Evolutionary conservation across 2,113 vertebrate species (phyloP), one percentile per base, ranked within the genome.

Genomic region (Silurus meridionalis): DNA sequence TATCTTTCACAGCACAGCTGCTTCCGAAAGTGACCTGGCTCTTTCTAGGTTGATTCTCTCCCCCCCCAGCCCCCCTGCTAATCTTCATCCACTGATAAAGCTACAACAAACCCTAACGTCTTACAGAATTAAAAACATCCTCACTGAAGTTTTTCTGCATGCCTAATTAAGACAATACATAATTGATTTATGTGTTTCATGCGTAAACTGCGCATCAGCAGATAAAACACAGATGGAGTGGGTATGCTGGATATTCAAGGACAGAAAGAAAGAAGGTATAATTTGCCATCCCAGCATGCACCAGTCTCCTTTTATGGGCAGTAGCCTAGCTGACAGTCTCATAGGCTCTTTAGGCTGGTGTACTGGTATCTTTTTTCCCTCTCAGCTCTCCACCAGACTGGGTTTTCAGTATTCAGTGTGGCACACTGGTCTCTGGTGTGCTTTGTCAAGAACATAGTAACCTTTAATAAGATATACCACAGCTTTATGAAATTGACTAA

Each of bases 281-380:
- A 90, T 89, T 88, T 87, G 85, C 4, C 50, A 85, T 92, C 89
- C 90, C 91, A 91, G 87, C 90, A 91, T 91, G 88, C 80, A 86
- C 69, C 82, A 85, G 86, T 87, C 80, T 84, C 52, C 53, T 90
- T 93, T 93, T 88, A 89, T 87, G 85, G 87, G 87, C 86, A 88
- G 89, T 86, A 89, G 91, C 88, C 72, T 77, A 71, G 83, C 85
- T 82, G 67, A 48, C 71, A 77, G 80, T 61, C 72, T 83, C 60
- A 64, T 6, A 57, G 80, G 80, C 87, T 82, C 90, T 74, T 8
- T 86, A 90, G 91, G 90, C 91, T 89, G 85, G 66, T 89, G 91
- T 92, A 92, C 80, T 89, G 82, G 77, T 79, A 86, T 90, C 66
- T 57, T 77, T 25, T 74, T 37, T 85, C 72, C 89, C 88, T 85